Percentiles rank a stretch among this genome's conserved stretches.
These are phyloP conservation scores for Tenodera sinensis DNA, from an alignment of 2,888 invertebrate genomes.

Conservation along the genomic window DNA sequence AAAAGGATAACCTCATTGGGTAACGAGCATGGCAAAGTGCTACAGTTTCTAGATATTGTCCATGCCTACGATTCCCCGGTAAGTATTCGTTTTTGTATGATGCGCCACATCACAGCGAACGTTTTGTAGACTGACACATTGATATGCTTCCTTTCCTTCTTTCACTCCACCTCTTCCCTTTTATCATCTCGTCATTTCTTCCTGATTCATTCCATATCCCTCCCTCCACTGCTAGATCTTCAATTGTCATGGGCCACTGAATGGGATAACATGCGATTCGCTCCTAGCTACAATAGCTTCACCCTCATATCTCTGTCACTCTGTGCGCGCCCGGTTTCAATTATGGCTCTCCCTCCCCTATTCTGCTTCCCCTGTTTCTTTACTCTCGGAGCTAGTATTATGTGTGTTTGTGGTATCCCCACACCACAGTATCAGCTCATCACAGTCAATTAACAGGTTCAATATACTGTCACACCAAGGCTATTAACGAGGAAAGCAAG, in stretches of 20 bases:
- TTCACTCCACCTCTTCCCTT: background rate
- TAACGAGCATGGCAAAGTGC: background rate
- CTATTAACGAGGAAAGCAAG: background rate
- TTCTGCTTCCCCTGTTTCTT: background rate
- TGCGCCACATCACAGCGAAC: background rate
- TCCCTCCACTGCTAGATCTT: background rate
- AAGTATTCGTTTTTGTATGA: too few species aligned
- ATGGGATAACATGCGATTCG: slow-evolving; percentile 19
- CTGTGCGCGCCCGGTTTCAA: background rate
- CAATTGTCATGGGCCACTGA: slow-evolving; percentile 16
- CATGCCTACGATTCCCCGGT: too few species aligned
- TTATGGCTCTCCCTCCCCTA: background rate
- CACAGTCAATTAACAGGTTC: background rate
- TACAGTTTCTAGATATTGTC: too few species aligned
- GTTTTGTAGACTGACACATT: background rate
- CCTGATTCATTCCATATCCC: background rate
- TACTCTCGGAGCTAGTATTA: background rate
- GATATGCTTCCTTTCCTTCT: background rate
- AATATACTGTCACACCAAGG: background rate
- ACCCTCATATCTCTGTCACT: background rate
- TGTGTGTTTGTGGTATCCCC: slow-evolving; percentile 1
- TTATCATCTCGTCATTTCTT: background rate
- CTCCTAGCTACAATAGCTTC: background rate
- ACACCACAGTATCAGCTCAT: background rate
- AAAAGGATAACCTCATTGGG: background rate